phyloP scores from a whole-genome alignment of 2,797 vertebrate genomes.

The Rallus crepitans region DNA sequence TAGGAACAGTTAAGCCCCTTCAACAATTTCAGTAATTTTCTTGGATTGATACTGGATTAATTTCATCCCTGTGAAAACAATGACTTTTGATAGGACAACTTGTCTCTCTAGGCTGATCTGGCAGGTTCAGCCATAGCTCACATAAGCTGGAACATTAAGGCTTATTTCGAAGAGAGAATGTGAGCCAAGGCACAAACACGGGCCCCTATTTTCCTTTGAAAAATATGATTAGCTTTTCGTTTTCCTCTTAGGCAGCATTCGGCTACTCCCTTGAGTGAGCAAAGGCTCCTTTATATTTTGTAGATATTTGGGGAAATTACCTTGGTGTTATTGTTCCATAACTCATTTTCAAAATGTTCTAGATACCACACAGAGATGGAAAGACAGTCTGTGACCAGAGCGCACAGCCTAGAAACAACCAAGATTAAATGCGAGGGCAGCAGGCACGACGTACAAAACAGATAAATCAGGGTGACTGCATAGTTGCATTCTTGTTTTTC shows the following conservation, averaged over 20 bases:
- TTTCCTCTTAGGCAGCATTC: not conserved
- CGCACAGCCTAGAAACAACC: not conserved
- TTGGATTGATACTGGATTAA: not conserved
- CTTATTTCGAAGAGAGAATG: not conserved
- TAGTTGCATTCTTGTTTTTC: constrained; percentile 17
- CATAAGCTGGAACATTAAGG: not conserved
- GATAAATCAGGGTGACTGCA: constrained; percentile 35
- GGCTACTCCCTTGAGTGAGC: not conserved
- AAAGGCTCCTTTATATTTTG: constrained; percentile 8
- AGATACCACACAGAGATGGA: not conserved
- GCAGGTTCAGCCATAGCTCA: not conserved
- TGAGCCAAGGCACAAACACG: constrained; percentile 9
- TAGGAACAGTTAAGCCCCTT: not conserved
- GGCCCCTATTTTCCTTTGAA: constrained; percentile 9
- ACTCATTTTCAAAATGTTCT: constrained; percentile 24
- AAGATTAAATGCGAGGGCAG: constrained; percentile 17
- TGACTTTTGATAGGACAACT: not conserved
- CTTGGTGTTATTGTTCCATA: constrained; percentile 7
- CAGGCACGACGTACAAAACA: constrained; percentile 24
- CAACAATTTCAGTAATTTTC: not conserved
- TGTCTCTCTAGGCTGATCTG: not conserved
- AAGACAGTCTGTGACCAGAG: not conserved
- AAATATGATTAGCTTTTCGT: not conserved
- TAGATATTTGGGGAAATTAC: constrained; percentile 3
- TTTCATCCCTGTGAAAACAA: not conserved